phyloP scores from a whole-genome alignment of 2,888 invertebrate genomes.

The Drosophila demipolita region DNA sequence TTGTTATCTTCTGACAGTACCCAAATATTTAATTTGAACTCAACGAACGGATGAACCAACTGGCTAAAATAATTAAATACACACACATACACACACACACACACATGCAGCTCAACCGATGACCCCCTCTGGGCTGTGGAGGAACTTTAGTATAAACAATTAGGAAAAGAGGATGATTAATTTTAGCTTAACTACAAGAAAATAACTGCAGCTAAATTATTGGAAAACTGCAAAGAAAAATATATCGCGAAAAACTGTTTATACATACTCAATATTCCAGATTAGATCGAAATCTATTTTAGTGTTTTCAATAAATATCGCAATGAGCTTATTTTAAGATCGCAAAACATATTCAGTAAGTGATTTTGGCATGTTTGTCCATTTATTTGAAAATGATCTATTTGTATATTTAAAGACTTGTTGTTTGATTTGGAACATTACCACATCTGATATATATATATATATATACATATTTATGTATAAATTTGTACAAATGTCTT shows the following conservation, averaged over 20 bases:
- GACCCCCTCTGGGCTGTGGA: slow-evolving; percentile 3
- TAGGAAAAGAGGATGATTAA: slow-evolving; percentile 48
- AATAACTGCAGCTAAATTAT: slow-evolving; percentile 9
- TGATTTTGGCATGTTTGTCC: not conserved
- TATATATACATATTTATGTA: not conserved
- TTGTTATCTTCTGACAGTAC: slow-evolving; percentile 41
- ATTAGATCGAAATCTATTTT: not conserved
- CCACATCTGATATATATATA: slow-evolving; percentile 5
- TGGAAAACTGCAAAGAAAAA: not conserved
- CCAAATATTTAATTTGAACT: slow-evolving; percentile 31
- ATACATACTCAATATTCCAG: not conserved
- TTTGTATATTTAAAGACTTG: not conserved
- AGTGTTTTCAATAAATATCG: not conserved
- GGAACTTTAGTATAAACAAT: slow-evolving; percentile 51
- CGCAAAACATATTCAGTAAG: not conserved
- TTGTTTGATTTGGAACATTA: slow-evolving; percentile 6
- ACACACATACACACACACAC: not conserved
- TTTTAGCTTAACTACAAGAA: slow-evolving; percentile 15
- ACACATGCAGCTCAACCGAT: slow-evolving; percentile 41
- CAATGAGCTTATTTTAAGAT: not conserved
- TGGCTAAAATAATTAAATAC: slow-evolving; percentile 18
- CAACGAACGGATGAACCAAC: slow-evolving; percentile 25
- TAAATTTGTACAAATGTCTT: not conserved
- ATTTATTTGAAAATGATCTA: not conserved
- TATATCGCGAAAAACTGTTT: not conserved